These are phyloP conservation scores for Plecturocebus donacophilus DNA, from an alignment of 2,113 vertebrate genomes.

Conservation along the genomic window DNA sequence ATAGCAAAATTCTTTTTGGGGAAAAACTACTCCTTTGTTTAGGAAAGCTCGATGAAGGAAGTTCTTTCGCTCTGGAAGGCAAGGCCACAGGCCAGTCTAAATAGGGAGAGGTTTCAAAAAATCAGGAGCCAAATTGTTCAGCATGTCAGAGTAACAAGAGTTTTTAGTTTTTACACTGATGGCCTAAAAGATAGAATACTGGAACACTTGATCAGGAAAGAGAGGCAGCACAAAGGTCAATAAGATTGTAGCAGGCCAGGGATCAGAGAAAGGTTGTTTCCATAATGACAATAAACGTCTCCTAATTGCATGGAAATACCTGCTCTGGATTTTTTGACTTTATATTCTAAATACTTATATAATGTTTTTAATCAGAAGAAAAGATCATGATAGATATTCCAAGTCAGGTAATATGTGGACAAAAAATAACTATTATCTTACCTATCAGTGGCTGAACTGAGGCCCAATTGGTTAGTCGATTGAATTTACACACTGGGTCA, in stretches of 20 bases:
- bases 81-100: background rate
- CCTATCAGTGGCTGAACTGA: background rate
- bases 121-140: background rate
- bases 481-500: background rate
- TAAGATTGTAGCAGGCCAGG: background rate
- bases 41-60: background rate
- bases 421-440: background rate
- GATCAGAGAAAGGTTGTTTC: background rate
- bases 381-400: background rate
- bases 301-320: background rate
- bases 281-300: background rate
- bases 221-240: background rate
- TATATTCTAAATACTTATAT: background rate
- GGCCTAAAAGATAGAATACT: background rate
- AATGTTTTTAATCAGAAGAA: background rate
- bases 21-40: background rate
- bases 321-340: conserved; percentile 31
- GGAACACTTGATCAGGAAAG: background rate
- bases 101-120: background rate
- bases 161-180: background rate
- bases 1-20: background rate
- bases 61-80: background rate
- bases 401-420: background rate
- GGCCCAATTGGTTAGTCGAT: background rate
- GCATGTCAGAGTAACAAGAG: background rate